Evolutionary conservation across 2,113 vertebrate species (phyloP).

Genomic region (Mormyrus lacerda): DNA sequence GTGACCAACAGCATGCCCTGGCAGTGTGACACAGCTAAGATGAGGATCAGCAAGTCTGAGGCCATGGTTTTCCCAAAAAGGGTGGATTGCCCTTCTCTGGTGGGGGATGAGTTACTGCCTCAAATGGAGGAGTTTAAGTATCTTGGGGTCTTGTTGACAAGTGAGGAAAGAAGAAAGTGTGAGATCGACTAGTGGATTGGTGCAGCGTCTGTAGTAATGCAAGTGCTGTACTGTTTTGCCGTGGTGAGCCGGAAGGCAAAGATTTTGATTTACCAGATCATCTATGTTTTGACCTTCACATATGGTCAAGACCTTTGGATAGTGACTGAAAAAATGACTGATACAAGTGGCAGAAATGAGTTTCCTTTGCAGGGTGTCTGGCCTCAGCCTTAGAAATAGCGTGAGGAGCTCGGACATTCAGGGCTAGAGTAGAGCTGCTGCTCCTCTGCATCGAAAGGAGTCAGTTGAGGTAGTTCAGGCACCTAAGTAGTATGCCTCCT

Average conservation of each 20-base stretch:
- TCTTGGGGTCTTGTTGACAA: background rate
- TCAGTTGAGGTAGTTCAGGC: background rate
- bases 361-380: background rate
- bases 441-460: background rate
- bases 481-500: background rate
- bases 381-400: background rate
- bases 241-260: background rate
- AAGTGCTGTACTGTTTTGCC: background rate
- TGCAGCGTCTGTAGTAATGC: background rate
- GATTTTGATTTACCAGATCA: background rate
- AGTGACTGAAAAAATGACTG: background rate
- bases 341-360: no score
- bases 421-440: background rate
- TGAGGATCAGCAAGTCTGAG: background rate
- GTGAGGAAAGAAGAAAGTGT: background rate
- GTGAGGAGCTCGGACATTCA: background rate
- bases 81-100: background rate
- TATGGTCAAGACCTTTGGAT: background rate
- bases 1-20: background rate
- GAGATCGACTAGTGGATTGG: background rate
- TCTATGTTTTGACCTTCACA: background rate
- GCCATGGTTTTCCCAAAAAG: background rate
- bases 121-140: background rate
- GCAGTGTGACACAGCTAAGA: background rate
- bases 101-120: background rate